Conservation (phyloP, 2,113 vertebrate species). For the Rhadina sibilatrix region DNA sequence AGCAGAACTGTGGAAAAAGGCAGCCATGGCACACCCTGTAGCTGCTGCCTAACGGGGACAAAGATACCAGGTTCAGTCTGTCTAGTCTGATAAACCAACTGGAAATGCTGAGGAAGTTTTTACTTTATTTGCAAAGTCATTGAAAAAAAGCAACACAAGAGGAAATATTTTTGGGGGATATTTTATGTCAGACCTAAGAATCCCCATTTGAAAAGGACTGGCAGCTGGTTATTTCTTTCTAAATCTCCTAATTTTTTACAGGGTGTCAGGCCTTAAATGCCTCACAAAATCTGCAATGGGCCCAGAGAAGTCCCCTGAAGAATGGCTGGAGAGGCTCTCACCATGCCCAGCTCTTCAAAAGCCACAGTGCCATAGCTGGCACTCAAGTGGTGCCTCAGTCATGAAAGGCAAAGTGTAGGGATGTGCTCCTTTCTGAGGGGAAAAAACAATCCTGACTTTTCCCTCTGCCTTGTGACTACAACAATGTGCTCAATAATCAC, state of each 20-base stretch:
- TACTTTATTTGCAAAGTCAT: neutral
- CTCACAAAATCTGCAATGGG: neutral
- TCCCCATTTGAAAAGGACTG: neutral
- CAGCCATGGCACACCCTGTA: neutral
- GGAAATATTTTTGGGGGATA: neutral
- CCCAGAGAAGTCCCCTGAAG: neutral
- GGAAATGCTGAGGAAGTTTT: neutral
- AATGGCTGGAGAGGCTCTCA: neutral
- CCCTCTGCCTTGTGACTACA: neutral
- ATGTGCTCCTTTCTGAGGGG: neutral
- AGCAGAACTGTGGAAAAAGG: neutral
- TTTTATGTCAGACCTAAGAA: neutral
- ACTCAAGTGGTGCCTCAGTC: neutral
- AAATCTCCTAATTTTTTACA: neutral
- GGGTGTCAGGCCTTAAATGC: neutral
- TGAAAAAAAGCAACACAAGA: neutral
- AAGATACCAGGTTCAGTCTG: rapidly evolving
- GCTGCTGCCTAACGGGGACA: neutral
- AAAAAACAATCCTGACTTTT: neutral
- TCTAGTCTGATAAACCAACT: neutral
- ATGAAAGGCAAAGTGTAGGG: neutral
- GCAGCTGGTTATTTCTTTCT: neutral
- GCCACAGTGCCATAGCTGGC: rapidly evolving
- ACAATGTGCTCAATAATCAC: rapidly evolving
- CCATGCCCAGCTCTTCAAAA: neutral